Percentiles rank a stretch among this genome's conserved stretches.
Conservation (phyloP, 2,113 vertebrate genomes). For the Mirza zaza region DNA sequence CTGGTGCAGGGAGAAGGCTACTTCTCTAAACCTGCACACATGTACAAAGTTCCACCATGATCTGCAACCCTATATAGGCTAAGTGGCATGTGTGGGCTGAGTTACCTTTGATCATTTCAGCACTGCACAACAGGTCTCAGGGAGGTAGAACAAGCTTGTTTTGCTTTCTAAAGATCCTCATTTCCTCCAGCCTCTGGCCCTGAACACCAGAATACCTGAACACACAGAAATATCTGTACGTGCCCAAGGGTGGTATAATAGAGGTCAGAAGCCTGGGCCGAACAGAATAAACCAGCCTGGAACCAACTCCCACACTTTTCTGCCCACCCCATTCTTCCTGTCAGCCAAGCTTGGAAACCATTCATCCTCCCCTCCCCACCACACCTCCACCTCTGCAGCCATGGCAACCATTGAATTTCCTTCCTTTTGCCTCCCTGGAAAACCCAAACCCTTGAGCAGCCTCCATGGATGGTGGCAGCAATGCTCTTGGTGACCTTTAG, state of each 20-base stretch:
- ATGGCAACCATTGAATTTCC: background rate
- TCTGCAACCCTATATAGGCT: background rate
- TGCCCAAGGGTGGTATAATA: background rate
- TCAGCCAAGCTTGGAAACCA: background rate
- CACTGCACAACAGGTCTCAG: background rate
- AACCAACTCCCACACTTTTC: background rate
- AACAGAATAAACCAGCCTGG: background rate
- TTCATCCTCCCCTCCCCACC: conserved; percentile 10
- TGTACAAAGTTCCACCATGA: background rate
- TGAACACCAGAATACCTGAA: background rate
- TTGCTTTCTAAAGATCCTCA: background rate
- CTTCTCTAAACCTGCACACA: background rate
- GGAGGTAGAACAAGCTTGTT: background rate
- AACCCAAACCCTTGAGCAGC: background rate
- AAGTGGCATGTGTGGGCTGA: background rate
- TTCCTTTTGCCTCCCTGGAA: conserved; percentile 27
- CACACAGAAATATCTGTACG: background rate
- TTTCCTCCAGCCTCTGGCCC: background rate
- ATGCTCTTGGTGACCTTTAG: background rate
- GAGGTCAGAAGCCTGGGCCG: background rate
- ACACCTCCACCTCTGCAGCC: background rate
- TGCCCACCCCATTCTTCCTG: background rate
- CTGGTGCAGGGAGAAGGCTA: background rate
- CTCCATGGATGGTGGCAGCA: background rate
- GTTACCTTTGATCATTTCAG: background rate